A percentile compares a stretch with the other conserved stretches of the same genome.
phyloP scores from a whole-genome alignment of 2,113 vertebrate genomes.

The Cephalopholis sonnerati region DNA sequence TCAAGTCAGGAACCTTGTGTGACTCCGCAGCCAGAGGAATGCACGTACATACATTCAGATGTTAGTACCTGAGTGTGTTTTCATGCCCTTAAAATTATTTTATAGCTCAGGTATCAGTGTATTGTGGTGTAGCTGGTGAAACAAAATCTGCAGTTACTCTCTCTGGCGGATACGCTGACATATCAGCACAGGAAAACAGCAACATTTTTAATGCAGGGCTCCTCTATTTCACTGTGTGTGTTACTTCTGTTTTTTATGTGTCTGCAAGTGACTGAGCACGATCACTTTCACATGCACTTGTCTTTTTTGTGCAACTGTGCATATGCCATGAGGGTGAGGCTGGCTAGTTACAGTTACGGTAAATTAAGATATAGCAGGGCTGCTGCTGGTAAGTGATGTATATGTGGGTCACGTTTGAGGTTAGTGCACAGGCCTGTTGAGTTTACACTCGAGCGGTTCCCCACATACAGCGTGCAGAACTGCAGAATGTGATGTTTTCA shows the following conservation, averaged over 20 bases:
- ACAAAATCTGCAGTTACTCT: neutral
- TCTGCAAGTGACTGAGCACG: conserved; percentile 9
- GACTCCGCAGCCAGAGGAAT: neutral
- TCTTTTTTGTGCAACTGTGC: conserved; percentile 30
- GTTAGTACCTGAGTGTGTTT: neutral
- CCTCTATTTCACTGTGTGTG: neutral
- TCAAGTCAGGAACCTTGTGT: conserved; percentile 46
- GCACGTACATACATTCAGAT: neutral
- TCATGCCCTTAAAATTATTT: neutral
- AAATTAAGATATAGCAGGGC: conserved; percentile 62
- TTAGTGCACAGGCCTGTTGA: conserved; percentile 61
- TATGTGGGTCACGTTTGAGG: conserved; percentile 83
- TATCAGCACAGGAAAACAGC: neutral
- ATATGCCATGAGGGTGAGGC: conserved; percentile 62
- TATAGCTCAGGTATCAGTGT: neutral
- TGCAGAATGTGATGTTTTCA: conserved; percentile 58
- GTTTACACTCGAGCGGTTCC: conserved; percentile 35
- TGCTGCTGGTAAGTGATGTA: conserved; percentile 85
- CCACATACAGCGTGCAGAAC: conserved; percentile 21
- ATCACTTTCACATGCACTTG: conserved; percentile 16
- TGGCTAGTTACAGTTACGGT: conserved; percentile 77
- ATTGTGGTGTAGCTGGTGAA: neutral
- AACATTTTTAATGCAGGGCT: neutral
- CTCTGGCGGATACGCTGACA: neutral
- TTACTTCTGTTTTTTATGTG: conserved; percentile 34